These are phyloP conservation scores for Drosophila simulans DNA, from an alignment of 1,140 invertebrate genomes.

Conservation along the genomic window DNA sequence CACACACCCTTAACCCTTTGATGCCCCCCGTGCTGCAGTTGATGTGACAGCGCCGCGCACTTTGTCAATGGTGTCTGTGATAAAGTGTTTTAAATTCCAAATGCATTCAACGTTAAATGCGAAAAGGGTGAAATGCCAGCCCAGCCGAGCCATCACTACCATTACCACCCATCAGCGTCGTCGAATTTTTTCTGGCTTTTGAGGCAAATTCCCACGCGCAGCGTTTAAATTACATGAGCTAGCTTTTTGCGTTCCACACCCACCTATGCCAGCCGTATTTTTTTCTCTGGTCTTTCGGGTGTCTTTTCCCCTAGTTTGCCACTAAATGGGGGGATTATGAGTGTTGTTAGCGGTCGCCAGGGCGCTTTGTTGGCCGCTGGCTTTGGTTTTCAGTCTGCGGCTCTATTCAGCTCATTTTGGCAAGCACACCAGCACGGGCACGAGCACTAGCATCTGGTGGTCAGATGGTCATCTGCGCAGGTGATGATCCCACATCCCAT, in stretches of 20 bases:
- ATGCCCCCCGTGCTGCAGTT: constrained; percentile 53
- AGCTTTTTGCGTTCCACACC: constrained; percentile 23
- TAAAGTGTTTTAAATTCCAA: constrained; percentile 81
- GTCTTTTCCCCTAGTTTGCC: constrained; percentile 52
- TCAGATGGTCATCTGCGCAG: background rate
- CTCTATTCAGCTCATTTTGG: constrained; percentile 58
- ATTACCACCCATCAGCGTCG: constrained; percentile 10
- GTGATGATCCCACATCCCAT: constrained; percentile 19
- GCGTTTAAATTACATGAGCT: constrained; percentile 73
- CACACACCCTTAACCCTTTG: constrained; percentile 2
- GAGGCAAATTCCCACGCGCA: constrained; percentile 61
- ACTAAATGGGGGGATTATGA: constrained; percentile 80
- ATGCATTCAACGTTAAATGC: constrained; percentile 79
- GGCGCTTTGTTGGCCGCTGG: constrained; percentile 34
- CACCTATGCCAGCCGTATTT: background rate
- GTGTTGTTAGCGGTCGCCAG: constrained; percentile 74
- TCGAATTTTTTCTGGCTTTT: constrained; percentile 40
- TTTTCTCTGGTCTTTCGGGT: constrained; percentile 18
- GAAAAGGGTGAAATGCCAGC: constrained; percentile 56
- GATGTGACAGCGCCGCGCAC: constrained; percentile 74
- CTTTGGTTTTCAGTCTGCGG: constrained; percentile 24
- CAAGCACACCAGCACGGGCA: constrained; percentile 13
- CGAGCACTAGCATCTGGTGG: constrained; percentile 5
- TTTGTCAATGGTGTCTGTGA: constrained; percentile 77
- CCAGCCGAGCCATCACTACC: constrained; percentile 13